Base-by-base conservation (phyloP, 1,140 invertebrate species). In the Caenorhabditis remanei region DNA sequence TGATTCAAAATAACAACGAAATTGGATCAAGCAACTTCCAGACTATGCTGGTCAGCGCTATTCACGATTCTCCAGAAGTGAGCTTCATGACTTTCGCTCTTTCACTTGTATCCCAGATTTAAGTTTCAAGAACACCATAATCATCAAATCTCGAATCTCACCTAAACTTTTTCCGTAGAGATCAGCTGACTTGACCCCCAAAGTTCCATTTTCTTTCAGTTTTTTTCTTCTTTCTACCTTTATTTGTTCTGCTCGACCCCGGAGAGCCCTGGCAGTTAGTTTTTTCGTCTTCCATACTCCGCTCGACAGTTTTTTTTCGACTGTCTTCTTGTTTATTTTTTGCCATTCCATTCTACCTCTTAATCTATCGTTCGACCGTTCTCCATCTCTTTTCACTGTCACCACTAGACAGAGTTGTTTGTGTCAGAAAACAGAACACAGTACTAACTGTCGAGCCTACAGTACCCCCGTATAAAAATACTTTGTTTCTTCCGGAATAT, bases 191-290 rank as follows among this genome's bases (percentile, higher is more conserved):
- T 32, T 32, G 32, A 58, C 50, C 50, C 50, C 50, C 5, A 58
- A 58, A 58, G 56, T 58, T 58, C 61, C 55, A n/a, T n/a, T 21
- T 32, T 21, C 61, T 63, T 63, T 32, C 24, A 19, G n/a, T 21
- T 32, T 63, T 40, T 63, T 32, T 63, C 14, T 40, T 53, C 61
- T 14, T 32, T 63, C 24, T 32, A 32, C 61, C 24, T 32, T 63
- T 63, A 63, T 63, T 63, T 63, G 61, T 21, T 63, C 61, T 63
- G 41, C 43, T 79, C 46, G 40, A 50, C 46, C 71, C 43, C 46
- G 40, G 53, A 40, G n/a, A 43, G 11, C 46, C 46, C 46, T 8
- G n/a, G 14, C 43, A 50, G 16, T 46, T 43, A 46, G 43, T 71
- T 71, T 11, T 32, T 24, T 65, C 11, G 0, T 13, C 40, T 40